Evolutionary conservation across 2,888 invertebrate genomes (phyloP).

Genomic region (Xestoiulus laeticollis): DNA sequence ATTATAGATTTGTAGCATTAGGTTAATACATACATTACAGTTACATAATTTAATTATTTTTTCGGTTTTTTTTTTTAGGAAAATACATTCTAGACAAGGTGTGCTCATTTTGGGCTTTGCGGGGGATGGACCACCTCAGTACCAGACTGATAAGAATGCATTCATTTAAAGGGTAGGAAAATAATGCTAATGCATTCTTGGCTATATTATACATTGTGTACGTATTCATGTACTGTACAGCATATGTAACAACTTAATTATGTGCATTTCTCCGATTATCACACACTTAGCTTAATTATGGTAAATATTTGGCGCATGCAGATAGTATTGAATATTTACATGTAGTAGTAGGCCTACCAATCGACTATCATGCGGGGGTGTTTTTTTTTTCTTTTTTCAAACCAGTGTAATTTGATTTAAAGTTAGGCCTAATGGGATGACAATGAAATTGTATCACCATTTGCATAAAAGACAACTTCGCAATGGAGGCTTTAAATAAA

Average conservation of each 20-base stretch:
- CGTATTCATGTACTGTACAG: no score
- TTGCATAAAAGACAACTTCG: no score
- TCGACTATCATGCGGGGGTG: no score
- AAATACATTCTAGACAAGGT: not conserved
- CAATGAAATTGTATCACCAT: no score
- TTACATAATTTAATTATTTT: constrained; percentile 3
- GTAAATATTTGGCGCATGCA: no score
- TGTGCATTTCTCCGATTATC: not conserved
- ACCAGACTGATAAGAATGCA: constrained; percentile 17
- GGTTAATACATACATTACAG: not conserved
- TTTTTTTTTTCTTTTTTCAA: no score
- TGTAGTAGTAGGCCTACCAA: no score
- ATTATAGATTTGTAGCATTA: no score
- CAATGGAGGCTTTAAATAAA: no score
- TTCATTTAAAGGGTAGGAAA: not conserved
- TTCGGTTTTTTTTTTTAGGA: not conserved
- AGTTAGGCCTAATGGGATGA: no score
- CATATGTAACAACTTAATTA: not conserved
- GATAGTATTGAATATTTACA: not conserved
- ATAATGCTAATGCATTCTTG: not conserved
- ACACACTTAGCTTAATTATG: not conserved
- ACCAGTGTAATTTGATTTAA: no score
- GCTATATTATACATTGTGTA: not conserved
- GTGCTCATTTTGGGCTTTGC: not conserved
- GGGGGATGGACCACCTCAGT: constrained; percentile 14